phyloP scores from a whole-genome alignment of 2,113 vertebrate species.

The Noturus placidus region DNA sequence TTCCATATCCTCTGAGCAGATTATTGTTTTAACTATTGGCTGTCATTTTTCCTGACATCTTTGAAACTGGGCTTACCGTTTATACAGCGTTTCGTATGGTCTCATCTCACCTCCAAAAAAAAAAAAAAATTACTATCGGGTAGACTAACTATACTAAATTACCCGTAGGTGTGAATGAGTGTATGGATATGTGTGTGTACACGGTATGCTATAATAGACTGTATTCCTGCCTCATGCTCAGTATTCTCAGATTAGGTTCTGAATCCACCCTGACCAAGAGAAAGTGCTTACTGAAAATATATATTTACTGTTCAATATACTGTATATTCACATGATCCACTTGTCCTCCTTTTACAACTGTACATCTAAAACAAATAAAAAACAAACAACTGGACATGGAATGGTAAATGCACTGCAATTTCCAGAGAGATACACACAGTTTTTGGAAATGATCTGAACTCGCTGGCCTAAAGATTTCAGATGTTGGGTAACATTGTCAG shows the following conservation, averaged over 20 bases:
- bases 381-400: background rate
- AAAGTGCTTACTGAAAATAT: background rate
- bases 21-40: background rate
- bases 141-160: background rate
- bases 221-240: background rate
- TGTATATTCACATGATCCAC: background rate
- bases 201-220: background rate
- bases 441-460: background rate
- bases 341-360: background rate
- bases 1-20: background rate
- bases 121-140: background rate
- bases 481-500: background rate
- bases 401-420: background rate
- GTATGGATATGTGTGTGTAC: background rate
- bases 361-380: background rate
- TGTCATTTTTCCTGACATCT: background rate
- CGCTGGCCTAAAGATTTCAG: background rate
- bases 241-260: background rate
- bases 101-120: background rate
- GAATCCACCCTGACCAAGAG: background rate
- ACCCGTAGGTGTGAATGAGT: background rate
- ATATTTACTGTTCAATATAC: no score
- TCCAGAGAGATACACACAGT: background rate
- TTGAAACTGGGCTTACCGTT: background rate
- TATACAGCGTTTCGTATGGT: background rate